Evolutionary conservation across 2,797 vertebrate genomes (phyloP).

Genomic region (Spea hammondii): DNA sequence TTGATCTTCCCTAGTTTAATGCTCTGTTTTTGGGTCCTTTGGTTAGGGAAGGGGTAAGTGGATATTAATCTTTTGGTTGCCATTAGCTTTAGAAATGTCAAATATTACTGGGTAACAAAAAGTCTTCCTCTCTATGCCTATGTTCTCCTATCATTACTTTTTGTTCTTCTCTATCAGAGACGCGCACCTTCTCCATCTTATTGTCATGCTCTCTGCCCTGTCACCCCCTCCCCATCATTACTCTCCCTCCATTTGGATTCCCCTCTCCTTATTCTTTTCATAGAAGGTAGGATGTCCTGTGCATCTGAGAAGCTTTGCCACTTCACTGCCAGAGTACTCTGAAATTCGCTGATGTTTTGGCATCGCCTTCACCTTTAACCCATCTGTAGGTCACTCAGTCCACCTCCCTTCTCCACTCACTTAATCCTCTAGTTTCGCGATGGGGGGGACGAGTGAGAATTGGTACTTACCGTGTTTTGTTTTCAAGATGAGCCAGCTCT

Average conservation of each 20-base stretch:
- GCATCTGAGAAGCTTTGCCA: constrained; percentile 30
- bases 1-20: background rate
- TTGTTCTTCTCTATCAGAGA: constrained; percentile 6
- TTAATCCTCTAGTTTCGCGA: constrained; percentile 2
- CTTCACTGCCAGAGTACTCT: constrained; percentile 21
- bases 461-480: constrained; percentile 57
- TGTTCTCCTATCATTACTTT: background rate
- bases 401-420: fast-evolving
- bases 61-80: background rate
- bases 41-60: background rate
- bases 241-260: constrained; percentile 23
- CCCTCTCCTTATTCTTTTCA: constrained; percentile 1
- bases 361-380: background rate
- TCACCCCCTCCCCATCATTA: background rate
- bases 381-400: background rate
- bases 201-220: constrained; percentile 5
- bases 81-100: background rate
- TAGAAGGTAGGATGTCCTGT: constrained; percentile 39
- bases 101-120: background rate
- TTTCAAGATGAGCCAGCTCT: constrained; percentile 57
- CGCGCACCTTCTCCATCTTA: constrained; percentile 17
- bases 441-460: constrained; percentile 15
- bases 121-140: background rate
- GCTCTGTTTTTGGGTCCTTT: no score
- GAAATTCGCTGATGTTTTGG: constrained; percentile 18